A percentile compares a stretch with the other conserved stretches of the same genome.
These are phyloP conservation scores for Entomobrya proxima DNA, from an alignment of 2,888 invertebrate genomes.

Conservation along the genomic window DNA sequence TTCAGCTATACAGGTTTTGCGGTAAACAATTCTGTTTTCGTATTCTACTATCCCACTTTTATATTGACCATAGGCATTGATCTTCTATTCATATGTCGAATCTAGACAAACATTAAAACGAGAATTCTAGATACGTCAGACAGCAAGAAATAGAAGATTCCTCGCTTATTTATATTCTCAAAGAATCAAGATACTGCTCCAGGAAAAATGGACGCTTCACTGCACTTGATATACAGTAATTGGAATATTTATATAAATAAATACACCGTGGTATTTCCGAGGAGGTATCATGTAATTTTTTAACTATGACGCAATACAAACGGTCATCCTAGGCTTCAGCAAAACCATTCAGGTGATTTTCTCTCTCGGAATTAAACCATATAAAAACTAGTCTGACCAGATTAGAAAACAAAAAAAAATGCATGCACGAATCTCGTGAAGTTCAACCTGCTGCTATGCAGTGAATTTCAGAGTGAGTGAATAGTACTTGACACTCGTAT, in stretches of 20 bases:
- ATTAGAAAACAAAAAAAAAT: background rate
- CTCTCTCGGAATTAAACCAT: background rate
- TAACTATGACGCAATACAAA: constrained; percentile 6
- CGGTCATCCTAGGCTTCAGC: too few relatives aligned
- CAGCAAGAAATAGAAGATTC: too few relatives aligned
- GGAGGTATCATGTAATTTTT: too few relatives aligned
- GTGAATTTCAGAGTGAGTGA: too few relatives aligned
- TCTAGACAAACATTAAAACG: background rate
- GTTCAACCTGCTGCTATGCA: background rate
- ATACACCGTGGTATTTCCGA: too few relatives aligned
- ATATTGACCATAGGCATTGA: background rate
- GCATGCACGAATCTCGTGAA: constrained; percentile 6
- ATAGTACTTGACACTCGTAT: too few relatives aligned
- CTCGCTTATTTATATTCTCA: too few relatives aligned
- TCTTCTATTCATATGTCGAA: background rate
- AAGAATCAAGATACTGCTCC: too few relatives aligned
- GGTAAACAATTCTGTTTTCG: constrained; percentile 36
- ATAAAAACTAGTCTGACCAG: background rate
- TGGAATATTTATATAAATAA: too few relatives aligned
- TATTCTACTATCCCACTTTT: constrained; percentile 60
- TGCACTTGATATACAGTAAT: too few relatives aligned
- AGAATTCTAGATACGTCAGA: too few relatives aligned
- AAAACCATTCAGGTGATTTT: background rate
- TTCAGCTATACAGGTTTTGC: constrained; percentile 35
- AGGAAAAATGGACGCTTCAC: too few relatives aligned